Percentiles rank a stretch among this genome's conserved stretches.
phyloP scores from a whole-genome alignment of 2,113 vertebrate species.

The Sphyrna mokarran region DNA sequence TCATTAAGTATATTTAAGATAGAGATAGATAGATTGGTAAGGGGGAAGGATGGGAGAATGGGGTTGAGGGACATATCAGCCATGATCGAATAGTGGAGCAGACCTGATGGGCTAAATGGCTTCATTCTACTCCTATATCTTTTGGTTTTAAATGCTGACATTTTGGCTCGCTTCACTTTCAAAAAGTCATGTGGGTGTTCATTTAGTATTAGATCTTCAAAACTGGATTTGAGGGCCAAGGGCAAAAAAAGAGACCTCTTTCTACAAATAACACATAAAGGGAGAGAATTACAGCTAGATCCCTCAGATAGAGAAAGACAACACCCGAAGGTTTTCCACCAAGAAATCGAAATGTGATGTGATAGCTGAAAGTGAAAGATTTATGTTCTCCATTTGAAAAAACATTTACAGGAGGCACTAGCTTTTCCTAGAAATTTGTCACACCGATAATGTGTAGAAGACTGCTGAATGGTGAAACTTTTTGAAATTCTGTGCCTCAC shows the following conservation, averaged over 20 bases:
- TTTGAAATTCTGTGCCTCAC: background rate
- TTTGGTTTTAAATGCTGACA: background rate
- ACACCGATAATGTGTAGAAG: background rate
- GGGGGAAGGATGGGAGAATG: too few species aligned
- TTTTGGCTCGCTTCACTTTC: background rate
- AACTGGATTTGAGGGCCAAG: background rate
- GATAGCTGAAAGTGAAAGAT: background rate
- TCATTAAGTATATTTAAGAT: too few species aligned
- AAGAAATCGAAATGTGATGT: background rate
- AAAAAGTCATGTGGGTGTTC: background rate
- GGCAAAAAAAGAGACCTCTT: background rate
- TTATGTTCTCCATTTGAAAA: background rate
- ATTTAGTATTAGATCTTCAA: background rate
- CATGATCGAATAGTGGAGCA: too few species aligned
- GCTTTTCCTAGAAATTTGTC: background rate
- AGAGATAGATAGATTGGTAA: too few species aligned
- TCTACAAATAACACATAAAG: background rate
- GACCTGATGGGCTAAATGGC: too few species aligned
- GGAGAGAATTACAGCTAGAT: background rate
- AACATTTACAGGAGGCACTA: background rate
- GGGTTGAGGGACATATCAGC: too few species aligned
- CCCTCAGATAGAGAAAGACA: background rate
- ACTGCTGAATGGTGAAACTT: background rate
- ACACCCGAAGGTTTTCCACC: background rate
- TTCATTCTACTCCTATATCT: too few species aligned